Base-by-base conservation (phyloP, 2,113 vertebrate species). In the Acrocephalus arundinaceus region DNA sequence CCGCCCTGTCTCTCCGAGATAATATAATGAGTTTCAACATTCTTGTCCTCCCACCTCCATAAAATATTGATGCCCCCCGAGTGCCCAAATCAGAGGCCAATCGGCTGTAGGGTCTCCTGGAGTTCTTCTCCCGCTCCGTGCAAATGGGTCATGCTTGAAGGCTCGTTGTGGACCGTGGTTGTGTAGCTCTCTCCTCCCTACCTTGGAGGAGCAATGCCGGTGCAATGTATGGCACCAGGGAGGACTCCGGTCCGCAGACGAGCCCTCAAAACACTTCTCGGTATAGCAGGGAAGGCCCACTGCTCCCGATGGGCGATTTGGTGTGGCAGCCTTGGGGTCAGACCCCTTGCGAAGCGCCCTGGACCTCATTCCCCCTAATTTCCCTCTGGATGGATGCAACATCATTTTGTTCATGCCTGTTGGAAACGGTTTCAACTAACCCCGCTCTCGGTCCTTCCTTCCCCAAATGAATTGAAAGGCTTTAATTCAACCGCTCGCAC, bases 381-480 rank as follows among this genome's bases (percentile, higher is more conserved):
- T 58, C 61, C n/a, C 16, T 46, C 15, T 14, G 73, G 43, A 62
- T 70, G 77, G 62, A 85, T 75, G 74, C n/a, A 77, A 89, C 58
- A 78, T 93, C 59, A 94, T 93, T 93, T 94, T 49, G 14, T 66
- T 93, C 58, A 52, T 51, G 87, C 13, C 77, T 84, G 82, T 85
- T 86, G 93, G 81, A 96, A 97, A 96, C 35, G 9, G 70, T 55
- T 97, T 80, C 73, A 62, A 2, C 85, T 74, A 89, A 84, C 48
- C 31, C 25, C 12, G 1, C 27, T 93, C 49, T 45, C 22, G 15
- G 63, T 55, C 48, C 61, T 75, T 57, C 71, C 77, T 82, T 92
- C 49, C 81, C 67, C 81, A 66, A 70, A 85, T 43, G 78, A 93
- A 93, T 57, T 76, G 92, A 85, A 96, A 96, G 46, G 68, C 72